Conservation (phyloP, 1,140 invertebrate genomes). For the Drosophila ficusphila region DNA sequence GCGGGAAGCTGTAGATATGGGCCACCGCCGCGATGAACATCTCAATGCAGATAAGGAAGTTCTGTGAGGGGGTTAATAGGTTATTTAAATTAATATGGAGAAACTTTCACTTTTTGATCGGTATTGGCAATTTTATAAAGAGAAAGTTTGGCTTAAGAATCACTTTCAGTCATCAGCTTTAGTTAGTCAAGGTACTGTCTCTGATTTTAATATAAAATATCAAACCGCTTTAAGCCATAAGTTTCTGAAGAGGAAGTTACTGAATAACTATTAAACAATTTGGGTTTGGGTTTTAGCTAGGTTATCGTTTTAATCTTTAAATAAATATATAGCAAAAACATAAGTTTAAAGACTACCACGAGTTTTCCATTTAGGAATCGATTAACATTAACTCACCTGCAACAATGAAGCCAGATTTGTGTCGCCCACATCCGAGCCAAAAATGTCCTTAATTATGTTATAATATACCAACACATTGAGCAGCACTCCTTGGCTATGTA, state of each 20-base stretch:
- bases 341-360: too few species aligned
- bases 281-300: too few species aligned
- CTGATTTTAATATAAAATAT: not conserved
- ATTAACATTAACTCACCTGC: conserved; percentile 87
- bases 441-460: conserved; percentile 88
- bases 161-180: not conserved
- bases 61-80: conserved; percentile 85
- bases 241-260: too few species aligned
- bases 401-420: conserved; percentile 89
- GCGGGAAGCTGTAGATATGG: conserved; percentile 97
- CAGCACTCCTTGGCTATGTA: conserved; percentile 94
- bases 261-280: too few species aligned
- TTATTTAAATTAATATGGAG: not conserved
- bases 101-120: conserved; percentile 1
- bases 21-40: conserved; percentile 98
- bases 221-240: too few species aligned
- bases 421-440: conserved; percentile 85
- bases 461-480: conserved; percentile 94
- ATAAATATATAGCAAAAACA: too few species aligned
- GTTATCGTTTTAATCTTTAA: too few species aligned
- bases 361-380: too few species aligned
- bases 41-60: conserved; percentile 98
- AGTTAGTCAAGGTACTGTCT: not conserved
- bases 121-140: not conserved
- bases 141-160: not conserved